phyloP scores from a whole-genome alignment of 2,113 vertebrate genomes.

The Puma concolor region DNA sequence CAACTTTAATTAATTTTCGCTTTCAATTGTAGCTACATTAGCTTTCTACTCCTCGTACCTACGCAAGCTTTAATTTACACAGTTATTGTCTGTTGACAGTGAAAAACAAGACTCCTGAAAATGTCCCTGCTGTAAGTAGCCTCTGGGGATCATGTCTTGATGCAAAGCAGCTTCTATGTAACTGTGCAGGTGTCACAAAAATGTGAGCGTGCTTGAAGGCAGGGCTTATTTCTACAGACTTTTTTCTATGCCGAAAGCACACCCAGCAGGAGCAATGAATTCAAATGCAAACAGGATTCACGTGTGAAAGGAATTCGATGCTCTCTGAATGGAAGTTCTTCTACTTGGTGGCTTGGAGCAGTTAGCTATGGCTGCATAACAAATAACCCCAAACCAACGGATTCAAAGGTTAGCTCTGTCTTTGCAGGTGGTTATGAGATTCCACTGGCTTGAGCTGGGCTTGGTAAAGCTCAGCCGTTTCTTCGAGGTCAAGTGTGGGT shows the following conservation, averaged over 20 bases:
- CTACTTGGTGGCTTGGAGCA: background rate
- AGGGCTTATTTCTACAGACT: background rate
- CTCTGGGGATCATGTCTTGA: background rate
- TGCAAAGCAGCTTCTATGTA: background rate
- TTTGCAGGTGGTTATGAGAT: background rate
- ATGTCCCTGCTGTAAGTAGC: background rate
- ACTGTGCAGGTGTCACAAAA: background rate
- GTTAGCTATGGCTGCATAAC: background rate
- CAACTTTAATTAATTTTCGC: background rate
- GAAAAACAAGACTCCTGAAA: background rate
- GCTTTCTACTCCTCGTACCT: background rate
- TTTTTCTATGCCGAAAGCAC: background rate
- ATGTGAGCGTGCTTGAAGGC: background rate
- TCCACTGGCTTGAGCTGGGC: background rate
- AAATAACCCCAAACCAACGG: background rate
- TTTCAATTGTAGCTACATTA: slow-evolving; percentile 6
- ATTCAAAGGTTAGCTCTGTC: slow-evolving; percentile 3
- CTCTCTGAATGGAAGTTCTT: background rate
- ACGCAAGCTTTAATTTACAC: background rate
- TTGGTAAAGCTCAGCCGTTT: background rate
- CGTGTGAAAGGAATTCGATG: background rate
- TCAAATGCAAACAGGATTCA: background rate
- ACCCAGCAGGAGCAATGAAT: background rate
- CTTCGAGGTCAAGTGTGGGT: background rate
- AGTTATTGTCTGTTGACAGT: background rate